These are phyloP conservation scores for Dendroctonus ponderosae DNA, from an alignment of 1,140 invertebrate genomes.

Conservation along the genomic window DNA sequence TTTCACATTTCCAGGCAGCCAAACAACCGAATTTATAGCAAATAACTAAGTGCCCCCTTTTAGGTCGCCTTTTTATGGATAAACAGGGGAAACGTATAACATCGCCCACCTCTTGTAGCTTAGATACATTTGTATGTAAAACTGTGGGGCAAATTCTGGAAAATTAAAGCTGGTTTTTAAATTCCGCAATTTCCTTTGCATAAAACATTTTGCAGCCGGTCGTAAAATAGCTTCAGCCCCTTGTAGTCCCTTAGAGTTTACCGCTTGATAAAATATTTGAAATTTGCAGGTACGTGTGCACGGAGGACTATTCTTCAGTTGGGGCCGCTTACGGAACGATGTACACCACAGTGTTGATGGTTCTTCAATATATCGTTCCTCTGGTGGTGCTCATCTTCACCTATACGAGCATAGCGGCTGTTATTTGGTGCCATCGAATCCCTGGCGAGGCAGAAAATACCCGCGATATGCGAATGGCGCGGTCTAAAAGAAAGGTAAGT, in stretches of 20 bases:
- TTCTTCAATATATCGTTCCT: slow-evolving; percentile 84
- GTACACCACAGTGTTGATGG: slow-evolving; percentile 75
- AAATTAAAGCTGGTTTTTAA: too few relatives aligned
- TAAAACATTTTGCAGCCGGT: not conserved
- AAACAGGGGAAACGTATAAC: too few relatives aligned
- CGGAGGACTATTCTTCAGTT: slow-evolving; percentile 61
- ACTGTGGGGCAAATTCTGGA: too few relatives aligned
- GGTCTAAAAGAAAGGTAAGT: slow-evolving; percentile 83
- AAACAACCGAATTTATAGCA: too few relatives aligned
- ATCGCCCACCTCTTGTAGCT: too few relatives aligned
- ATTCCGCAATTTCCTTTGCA: too few relatives aligned
- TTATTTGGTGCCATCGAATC: slow-evolving; percentile 84
- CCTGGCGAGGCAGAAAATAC: slow-evolving; percentile 82
- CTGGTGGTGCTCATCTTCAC: slow-evolving; percentile 81
- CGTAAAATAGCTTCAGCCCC: not conserved
- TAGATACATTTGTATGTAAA: too few relatives aligned
- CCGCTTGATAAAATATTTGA: not conserved
- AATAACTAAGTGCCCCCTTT: too few relatives aligned
- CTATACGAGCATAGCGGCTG: slow-evolving; percentile 80
- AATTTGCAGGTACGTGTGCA: slow-evolving; percentile 62
- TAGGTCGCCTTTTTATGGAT: too few relatives aligned
- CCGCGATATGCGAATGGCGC: slow-evolving; percentile 77
- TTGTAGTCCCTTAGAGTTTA: too few relatives aligned
- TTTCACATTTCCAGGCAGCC: too few relatives aligned
- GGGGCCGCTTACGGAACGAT: slow-evolving; percentile 38